Evolutionary conservation across 2,888 invertebrate species (phyloP).

Genomic region (Malachius bipustulatus): DNA sequence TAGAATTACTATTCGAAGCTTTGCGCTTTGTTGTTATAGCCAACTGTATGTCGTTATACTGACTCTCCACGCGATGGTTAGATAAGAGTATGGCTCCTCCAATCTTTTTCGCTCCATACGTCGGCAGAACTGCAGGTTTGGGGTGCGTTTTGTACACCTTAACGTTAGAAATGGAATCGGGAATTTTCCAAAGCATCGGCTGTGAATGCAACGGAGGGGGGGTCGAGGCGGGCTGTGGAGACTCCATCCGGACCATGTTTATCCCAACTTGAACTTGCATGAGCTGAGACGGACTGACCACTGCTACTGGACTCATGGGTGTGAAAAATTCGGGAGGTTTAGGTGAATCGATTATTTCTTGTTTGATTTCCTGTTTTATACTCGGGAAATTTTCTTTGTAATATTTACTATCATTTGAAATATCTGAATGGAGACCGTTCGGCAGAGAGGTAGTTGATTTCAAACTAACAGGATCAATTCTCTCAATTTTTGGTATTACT

Average conservation of each 20-base stretch:
- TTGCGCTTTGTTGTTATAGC: slow-evolving; percentile 26
- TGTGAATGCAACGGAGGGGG: slow-evolving; percentile 25
- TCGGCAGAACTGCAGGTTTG: slow-evolving; percentile 47
- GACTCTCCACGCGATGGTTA: slow-evolving; percentile 31
- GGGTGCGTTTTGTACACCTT: slow-evolving; percentile 43
- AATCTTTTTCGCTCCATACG: slow-evolving; percentile 45
- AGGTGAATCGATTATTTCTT: too few relatives aligned
- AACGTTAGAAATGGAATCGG: slow-evolving; percentile 25
- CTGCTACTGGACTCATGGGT: slow-evolving; percentile 32
- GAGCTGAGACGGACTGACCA: slow-evolving; percentile 30
- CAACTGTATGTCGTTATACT: slow-evolving; percentile 31
- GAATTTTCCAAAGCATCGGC: slow-evolving; percentile 28
- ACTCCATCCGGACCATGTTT: slow-evolving; percentile 26
- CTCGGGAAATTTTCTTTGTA: too few relatives aligned
- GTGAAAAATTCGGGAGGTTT: slow-evolving; percentile 22
- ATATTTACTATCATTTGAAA: slow-evolving; percentile 14
- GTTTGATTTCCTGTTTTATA: too few relatives aligned
- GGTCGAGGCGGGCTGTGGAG: slow-evolving; percentile 25
- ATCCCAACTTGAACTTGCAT: slow-evolving; percentile 28
- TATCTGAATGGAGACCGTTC: slow-evolving; percentile 13
- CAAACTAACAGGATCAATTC: slow-evolving; percentile 14
- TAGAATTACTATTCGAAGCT: slow-evolving; percentile 20
- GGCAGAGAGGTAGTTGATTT: slow-evolving; percentile 16
- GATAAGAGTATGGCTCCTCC: slow-evolving; percentile 46
- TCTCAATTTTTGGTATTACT: slow-evolving; percentile 16